phyloP scores from a whole-genome alignment of 2,888 invertebrate species.

The Helicoverpa assulta region DNA sequence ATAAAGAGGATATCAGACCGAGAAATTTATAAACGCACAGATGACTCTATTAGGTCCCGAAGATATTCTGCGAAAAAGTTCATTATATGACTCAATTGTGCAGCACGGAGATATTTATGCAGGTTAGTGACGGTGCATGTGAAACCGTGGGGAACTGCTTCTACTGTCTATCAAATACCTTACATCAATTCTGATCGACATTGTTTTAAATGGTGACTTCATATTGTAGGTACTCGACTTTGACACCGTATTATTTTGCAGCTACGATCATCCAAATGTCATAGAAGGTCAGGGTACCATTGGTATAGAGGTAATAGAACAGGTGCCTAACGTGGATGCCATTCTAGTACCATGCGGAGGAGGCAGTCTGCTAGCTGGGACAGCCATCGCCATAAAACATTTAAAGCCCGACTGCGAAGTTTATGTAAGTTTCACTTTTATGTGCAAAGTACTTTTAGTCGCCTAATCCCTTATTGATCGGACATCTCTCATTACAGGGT shows the following conservation, averaged over 20 bases:
- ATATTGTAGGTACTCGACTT: too few relatives aligned
- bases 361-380: constrained; percentile 96
- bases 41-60: too few relatives aligned
- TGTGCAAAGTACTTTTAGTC: neutral
- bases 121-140: neutral
- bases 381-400: constrained; percentile 96
- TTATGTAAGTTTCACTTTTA: constrained; percentile 92
- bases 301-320: constrained; percentile 97
- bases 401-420: constrained; percentile 95
- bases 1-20: too few relatives aligned
- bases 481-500: constrained; percentile 69
- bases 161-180: neutral
- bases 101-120: neutral
- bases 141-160: neutral
- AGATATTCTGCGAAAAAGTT: too few relatives aligned
- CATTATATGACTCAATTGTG: too few relatives aligned
- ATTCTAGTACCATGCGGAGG: constrained; percentile 97
- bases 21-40: too few relatives aligned
- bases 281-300: constrained; percentile 98
- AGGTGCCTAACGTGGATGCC: constrained; percentile 96
- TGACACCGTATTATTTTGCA: constrained; percentile 71
- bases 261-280: constrained; percentile 97
- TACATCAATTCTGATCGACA: neutral
- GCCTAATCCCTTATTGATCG: neutral
- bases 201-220: neutral